These are phyloP conservation scores for Carcharodon carcharias DNA, from an alignment of 2,797 vertebrate genomes.

Conservation along the genomic window DNA sequence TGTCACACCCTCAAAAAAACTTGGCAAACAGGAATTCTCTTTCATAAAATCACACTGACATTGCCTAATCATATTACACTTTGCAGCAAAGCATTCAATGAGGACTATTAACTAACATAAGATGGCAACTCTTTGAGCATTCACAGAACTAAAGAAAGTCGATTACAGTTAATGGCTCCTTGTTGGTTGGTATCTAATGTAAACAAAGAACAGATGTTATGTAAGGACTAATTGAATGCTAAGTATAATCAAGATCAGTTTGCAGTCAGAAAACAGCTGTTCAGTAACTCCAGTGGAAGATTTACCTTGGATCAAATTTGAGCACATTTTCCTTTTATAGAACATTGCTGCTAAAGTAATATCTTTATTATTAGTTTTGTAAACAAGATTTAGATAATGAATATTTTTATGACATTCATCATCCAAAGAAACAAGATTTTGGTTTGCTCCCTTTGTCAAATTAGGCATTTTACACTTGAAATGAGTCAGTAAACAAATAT, in stretches of 20 bases:
- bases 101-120: background rate
- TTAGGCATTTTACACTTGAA: background rate
- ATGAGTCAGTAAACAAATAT: background rate
- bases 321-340: background rate
- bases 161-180: background rate
- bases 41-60: background rate
- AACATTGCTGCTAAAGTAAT: background rate
- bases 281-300: background rate
- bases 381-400: background rate
- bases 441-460: background rate
- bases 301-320: background rate
- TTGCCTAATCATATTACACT: background rate
- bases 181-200: background rate
- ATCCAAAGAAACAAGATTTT: background rate
- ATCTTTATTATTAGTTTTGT: background rate
- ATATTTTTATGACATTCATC: background rate
- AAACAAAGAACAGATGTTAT: background rate
- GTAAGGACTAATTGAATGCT: background rate
- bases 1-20: background rate
- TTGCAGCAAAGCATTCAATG: background rate
- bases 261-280: background rate
- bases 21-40: background rate
- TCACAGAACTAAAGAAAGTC: background rate
- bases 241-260: background rate
- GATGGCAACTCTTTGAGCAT: background rate